Conservation (phyloP, 2,888 invertebrate species). For the Drosophila rubida region DNA sequence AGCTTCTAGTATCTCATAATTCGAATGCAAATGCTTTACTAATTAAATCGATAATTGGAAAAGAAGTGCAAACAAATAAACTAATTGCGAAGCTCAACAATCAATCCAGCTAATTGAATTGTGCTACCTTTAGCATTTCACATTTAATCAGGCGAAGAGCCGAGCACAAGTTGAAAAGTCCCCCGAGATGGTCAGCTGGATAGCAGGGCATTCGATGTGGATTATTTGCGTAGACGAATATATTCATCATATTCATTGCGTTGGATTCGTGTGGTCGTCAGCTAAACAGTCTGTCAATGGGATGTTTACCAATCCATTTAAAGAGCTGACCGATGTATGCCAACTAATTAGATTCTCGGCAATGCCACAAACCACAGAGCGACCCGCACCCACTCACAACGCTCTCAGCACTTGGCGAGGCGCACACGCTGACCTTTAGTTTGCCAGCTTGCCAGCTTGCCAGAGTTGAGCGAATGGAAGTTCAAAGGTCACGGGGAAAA, state of each 20-base stretch:
- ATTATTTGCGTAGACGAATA: neutral
- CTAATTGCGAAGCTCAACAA: slow-evolving; percentile 17
- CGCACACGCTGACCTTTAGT: slow-evolving; percentile 37
- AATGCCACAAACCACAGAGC: neutral
- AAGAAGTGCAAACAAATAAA: slow-evolving; percentile 5
- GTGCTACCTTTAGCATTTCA: slow-evolving; percentile 7
- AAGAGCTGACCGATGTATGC: slow-evolving; percentile 40
- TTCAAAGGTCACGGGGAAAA: slow-evolving; percentile 52
- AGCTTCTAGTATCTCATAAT: too few species aligned
- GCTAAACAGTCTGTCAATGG: slow-evolving; percentile 47
- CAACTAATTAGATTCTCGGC: slow-evolving; percentile 60
- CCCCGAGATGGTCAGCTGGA: slow-evolving; percentile 14
- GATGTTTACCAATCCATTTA: slow-evolving; percentile 69
- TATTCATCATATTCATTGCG: slow-evolving; percentile 4
- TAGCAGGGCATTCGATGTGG: neutral
- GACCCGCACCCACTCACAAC: neutral
- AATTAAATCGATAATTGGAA: neutral
- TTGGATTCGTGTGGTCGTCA: slow-evolving; percentile 18
- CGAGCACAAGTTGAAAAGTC: slow-evolving; percentile 35
- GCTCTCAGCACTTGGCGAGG: too few species aligned
- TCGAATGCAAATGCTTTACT: neutral
- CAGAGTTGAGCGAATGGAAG: slow-evolving; percentile 37
- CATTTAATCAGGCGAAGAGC: slow-evolving; percentile 43
- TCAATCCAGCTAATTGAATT: slow-evolving; percentile 21
- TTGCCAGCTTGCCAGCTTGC: slow-evolving; percentile 1